A percentile compares a stretch with the other conserved stretches of the same genome.
Conservation (phyloP, 2,113 vertebrate genomes). For the Heloderma charlesbogerti region DNA sequence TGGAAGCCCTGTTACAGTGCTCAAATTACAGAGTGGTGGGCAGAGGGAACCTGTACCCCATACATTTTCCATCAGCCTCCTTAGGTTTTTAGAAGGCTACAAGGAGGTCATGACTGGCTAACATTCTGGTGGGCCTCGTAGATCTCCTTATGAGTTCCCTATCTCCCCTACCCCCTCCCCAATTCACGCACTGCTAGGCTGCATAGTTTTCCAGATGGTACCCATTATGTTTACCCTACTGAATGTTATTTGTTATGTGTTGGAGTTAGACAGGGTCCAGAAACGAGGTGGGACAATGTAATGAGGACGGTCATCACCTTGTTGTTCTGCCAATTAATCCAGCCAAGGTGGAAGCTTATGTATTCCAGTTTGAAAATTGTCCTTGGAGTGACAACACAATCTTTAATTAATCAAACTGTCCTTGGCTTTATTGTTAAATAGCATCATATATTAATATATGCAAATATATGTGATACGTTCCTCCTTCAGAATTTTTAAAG, state of each 20-base stretch:
- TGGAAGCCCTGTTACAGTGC: background rate
- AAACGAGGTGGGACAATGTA: background rate
- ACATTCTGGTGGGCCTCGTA: background rate
- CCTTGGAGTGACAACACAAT: background rate
- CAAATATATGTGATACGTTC: background rate
- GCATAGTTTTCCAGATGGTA: background rate
- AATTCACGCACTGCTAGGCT: background rate
- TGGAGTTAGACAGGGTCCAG: background rate
- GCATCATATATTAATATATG: background rate
- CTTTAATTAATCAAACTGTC: background rate
- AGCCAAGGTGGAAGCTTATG: background rate
- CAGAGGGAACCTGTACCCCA: background rate
- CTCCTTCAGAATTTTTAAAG: background rate
- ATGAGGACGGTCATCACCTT: background rate
- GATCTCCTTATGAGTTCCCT: background rate
- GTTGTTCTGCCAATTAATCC: background rate
- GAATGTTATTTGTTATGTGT: background rate
- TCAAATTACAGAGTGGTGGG: background rate
- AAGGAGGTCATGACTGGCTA: background rate
- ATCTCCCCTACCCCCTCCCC: background rate
- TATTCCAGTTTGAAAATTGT: background rate
- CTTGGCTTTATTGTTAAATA: slow-evolving; percentile 14
- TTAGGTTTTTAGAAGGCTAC: background rate
- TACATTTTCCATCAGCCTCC: no score
- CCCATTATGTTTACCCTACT: background rate